A percentile compares a stretch with the other conserved stretches of the same genome.
phyloP scores from a whole-genome alignment of 2,888 invertebrate species.

The Tenodera sinensis region DNA sequence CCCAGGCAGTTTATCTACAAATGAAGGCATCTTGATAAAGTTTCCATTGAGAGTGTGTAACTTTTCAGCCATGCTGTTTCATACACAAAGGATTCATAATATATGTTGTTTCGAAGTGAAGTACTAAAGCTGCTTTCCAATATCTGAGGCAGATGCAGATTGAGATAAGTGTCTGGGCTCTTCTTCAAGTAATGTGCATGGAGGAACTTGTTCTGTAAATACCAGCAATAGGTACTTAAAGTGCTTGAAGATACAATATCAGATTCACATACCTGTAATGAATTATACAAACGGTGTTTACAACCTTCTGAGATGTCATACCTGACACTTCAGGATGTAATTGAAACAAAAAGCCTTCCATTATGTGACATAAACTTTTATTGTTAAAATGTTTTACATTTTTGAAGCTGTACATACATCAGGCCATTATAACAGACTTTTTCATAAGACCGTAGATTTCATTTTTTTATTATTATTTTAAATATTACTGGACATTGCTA shows the following conservation, averaged over 20 bases:
- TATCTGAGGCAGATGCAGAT: neutral
- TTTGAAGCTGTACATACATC: conserved; percentile 17
- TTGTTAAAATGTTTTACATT: conserved; percentile 7
- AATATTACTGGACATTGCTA: neutral
- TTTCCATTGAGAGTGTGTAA: no score
- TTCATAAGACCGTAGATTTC: neutral
- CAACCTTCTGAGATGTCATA: neutral
- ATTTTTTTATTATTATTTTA: neutral
- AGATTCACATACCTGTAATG: neutral
- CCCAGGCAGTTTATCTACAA: neutral
- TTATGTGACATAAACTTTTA: neutral
- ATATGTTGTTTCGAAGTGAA: no score
- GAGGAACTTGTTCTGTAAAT: neutral
- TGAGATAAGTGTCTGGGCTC: neutral
- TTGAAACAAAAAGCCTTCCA: conserved; percentile 24
- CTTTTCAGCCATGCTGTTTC: no score
- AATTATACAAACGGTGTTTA: neutral
- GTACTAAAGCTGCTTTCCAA: neutral
- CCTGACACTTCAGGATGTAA: conserved; percentile 4
- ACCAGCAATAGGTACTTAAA: neutral
- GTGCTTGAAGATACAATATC: neutral
- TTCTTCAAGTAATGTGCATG: neutral
- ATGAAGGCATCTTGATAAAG: neutral
- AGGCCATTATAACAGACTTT: neutral
- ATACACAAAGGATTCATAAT: no score